Evolutionary conservation across 2,888 invertebrate genomes (phyloP), one percentile per base, ranked within the genome.

Genomic region (Lysandra coridon): DNA sequence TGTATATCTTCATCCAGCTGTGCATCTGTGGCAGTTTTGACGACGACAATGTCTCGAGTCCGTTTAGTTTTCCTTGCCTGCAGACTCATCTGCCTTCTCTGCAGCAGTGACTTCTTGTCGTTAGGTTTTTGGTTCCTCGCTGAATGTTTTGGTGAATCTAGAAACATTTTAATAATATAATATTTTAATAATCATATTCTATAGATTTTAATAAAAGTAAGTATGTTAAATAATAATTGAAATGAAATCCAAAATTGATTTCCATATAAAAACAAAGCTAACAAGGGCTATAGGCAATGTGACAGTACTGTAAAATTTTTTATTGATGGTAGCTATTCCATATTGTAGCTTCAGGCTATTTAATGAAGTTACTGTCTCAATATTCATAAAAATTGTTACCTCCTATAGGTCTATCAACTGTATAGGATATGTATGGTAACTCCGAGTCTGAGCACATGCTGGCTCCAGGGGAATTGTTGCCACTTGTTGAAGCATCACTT

Each of bases 361-460:
- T 2, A 44, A 44, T 44, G 10, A 53, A 75, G 4, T 44, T 75
- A 75, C 7, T 44, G n/a, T 23, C 10, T 44, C 44, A 44, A 10
- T 44, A 7, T 7, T 44, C 44, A 44, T 60, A 6, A 78, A 44
- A 40, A 37, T 2, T 12, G 23, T 60, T 87, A 96, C 97, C 97
- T 85, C 98, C 98, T 79, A 98, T 98, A 12, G 98, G 98, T 80
- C 98, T 95, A 87, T 98, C 98, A 0, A 97, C 97, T 0, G 98
- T 98, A 84, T 98, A 98, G 0, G 98, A 98, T 85, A 98, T 98
- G 88, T 98, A 98, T 0, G 98, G 98, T 79, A 98, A 92, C 88
- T 98, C 98, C 0, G 98, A 97, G 88, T 98, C 98, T 0, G 98
- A 98, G 87, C 98, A 98, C 12, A 98, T 96, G 85, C 98, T 98